Evolutionary conservation across 2,113 vertebrate species (phyloP).

Genomic region (Anarhynchus alexandrinus): DNA sequence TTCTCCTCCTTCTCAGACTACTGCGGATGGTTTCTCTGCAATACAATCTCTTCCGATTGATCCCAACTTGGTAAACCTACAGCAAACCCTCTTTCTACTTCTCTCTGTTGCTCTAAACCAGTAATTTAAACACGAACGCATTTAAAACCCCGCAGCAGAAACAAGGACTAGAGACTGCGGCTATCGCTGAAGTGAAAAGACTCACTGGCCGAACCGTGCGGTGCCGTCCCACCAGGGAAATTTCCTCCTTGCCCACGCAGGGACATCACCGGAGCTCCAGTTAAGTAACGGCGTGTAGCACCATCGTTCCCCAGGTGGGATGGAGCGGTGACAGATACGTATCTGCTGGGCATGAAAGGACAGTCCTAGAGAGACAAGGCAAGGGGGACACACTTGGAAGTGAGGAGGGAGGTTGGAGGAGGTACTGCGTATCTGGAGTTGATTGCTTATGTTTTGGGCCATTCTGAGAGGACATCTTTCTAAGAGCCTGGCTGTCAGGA

Average conservation of each 20-base stretch:
- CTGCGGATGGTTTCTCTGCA: neutral
- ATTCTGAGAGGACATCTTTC: neutral
- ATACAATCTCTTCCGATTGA: neutral
- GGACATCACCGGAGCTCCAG: neutral
- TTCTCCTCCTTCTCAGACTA: neutral
- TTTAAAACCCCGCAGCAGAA: neutral
- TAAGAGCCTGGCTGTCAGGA: neutral
- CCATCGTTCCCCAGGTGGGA: neutral
- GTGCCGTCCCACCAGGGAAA: neutral
- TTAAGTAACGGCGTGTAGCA: neutral
- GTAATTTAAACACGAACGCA: neutral
- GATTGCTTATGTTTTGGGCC: neutral
- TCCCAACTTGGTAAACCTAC: neutral
- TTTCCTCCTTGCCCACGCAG: neutral
- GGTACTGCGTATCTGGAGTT: accelerated
- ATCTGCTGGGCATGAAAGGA: neutral
- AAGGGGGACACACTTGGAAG: neutral
- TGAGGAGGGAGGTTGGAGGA: neutral
- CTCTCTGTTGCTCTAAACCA: neutral
- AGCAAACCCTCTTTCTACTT: neutral
- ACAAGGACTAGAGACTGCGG: neutral
- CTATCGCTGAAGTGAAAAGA: neutral
- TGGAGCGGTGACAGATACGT: accelerated
- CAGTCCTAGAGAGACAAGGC: neutral
- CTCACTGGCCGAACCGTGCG: accelerated